Percentiles rank a stretch among this genome's conserved stretches.
Conservation (phyloP, 2,797 vertebrate genomes). For the Valencia hispanica region DNA sequence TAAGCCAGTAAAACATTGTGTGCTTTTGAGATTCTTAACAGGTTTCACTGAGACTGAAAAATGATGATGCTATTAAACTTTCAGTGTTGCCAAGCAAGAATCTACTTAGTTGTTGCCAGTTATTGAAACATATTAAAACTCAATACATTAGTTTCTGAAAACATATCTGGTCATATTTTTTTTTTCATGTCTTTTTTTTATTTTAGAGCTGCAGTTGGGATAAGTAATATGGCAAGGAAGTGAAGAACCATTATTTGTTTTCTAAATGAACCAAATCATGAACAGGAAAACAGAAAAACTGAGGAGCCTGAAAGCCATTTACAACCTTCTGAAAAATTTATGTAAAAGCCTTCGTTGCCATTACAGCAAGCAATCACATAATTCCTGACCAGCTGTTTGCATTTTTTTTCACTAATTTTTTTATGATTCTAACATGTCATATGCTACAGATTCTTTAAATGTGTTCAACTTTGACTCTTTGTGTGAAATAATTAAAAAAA, state of each 20-base stretch:
- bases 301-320: background rate
- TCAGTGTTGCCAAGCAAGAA: conserved; percentile 11
- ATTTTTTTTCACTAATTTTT: background rate
- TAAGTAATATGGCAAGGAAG: background rate
- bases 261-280: background rate
- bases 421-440: background rate
- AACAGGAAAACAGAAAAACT: background rate
- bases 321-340: background rate
- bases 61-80: conserved; percentile 31
- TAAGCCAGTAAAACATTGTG: conserved; percentile 32
- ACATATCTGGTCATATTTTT: background rate
- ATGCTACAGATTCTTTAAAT: no score
- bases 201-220: background rate
- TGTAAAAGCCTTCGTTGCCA: background rate
- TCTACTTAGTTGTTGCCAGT: background rate
- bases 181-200: no score
- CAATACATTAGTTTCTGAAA: background rate
- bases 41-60: conserved; percentile 20
- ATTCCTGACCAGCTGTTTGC: background rate
- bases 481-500: background rate
- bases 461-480: background rate
- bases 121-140: background rate
- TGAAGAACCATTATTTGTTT: background rate
- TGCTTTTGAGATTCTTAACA: conserved; percentile 18
- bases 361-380: background rate